Evolutionary conservation across 2,888 invertebrate species (phyloP), one percentile per base, ranked within the genome.

Genomic region (Eilema depressum): DNA sequence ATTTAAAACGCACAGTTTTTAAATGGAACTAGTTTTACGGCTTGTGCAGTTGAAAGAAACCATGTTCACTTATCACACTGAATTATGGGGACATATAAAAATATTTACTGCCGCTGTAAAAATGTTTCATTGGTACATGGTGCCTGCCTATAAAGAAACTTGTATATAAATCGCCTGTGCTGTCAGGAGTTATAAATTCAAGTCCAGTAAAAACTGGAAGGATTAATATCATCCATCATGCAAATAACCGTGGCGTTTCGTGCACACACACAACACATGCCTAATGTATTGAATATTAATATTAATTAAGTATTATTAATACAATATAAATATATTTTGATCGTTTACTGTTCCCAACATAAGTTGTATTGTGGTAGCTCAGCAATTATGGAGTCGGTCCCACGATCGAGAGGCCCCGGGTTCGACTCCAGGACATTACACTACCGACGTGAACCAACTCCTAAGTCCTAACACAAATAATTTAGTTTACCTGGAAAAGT

Each of bases 61-160:
- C 77, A 80, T 77, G 57, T 66, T 80, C 75, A 79, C 75, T 77
- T 82, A 80, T 82, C 80, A 68, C 66, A 61, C 64, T 76, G 74
- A 80, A 77, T 76, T 78, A 81, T 76, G 75, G 69, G 53, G 74
- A 79, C 74, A 67, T 70, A 67, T 77, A 71, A 77, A 81, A 77
- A 80, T 79, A 80, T 82, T 82, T 71, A 79, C 71, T 63, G 72
- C 63, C 60, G 63, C 69, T 70, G 75, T 74, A 56, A 74, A 59
- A 66, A 66, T 59, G 57, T 66, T 59, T 56, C 56, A 65, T 65
- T 59, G 37, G 26, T 47, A 25, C 41, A n/a, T 26, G 47, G 47
- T 63, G 47, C 20, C 47, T 63, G 47, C 20, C 47, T 47, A 10
- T 53, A 75, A 71, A 81, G 75, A 81, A 76, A 81, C 53, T 10